Evolutionary conservation across 2,113 vertebrate genomes (phyloP).

Genomic region (Charina bottae): DNA sequence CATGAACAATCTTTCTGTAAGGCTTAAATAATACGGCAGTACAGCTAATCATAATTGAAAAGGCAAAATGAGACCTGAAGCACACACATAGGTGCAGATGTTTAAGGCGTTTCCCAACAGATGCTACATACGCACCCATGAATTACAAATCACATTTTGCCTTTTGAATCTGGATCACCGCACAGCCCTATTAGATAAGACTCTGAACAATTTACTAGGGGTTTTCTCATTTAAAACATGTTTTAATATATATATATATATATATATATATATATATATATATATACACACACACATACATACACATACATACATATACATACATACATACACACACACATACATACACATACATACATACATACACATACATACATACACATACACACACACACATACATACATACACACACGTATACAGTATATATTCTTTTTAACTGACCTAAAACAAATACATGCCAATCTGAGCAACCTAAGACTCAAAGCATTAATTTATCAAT

Average conservation of each 20-base stretch:
- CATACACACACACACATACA: too few relatives aligned
- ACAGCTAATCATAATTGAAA: not conserved
- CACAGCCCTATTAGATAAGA: not conserved
- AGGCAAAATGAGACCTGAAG: not conserved
- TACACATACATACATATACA: too few relatives aligned
- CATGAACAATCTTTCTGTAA: not conserved
- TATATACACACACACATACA: too few relatives aligned
- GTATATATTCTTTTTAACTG: not conserved
- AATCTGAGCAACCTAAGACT: constrained; percentile 35
- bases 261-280: too few relatives aligned
- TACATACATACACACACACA: too few relatives aligned
- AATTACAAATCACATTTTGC: not conserved
- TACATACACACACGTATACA: too few relatives aligned
- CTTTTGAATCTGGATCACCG: not conserved
- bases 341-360: too few relatives aligned
- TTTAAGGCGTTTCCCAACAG: not conserved
- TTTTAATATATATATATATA: not conserved
- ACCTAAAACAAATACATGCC: not conserved
- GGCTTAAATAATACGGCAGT: not conserved
- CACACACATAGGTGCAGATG: not conserved
- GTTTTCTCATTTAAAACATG: not conserved
- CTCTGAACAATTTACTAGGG: constrained; percentile 3
- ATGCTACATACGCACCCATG: not conserved
- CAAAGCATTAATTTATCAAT: constrained; percentile 44
- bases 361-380: too few relatives aligned